phyloP scores from a whole-genome alignment of 2,888 invertebrate genomes.

The Cyrtodaria siliqua region DNA sequence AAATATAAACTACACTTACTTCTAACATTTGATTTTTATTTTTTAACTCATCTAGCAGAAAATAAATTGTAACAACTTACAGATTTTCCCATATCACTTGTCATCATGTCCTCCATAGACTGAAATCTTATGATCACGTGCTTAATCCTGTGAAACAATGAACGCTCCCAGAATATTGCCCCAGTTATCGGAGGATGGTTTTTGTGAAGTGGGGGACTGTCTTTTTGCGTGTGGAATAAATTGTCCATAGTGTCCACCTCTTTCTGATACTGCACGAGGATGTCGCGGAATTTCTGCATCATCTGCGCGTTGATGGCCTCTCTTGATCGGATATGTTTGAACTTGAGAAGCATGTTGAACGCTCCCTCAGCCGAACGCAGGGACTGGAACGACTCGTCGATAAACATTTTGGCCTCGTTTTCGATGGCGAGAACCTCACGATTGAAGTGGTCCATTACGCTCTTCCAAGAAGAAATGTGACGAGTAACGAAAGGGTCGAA shows the following conservation, averaged over 20 bases:
- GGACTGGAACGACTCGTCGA: slow-evolving; percentile 94
- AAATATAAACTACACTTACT: too few species aligned
- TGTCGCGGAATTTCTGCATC: slow-evolving; percentile 93
- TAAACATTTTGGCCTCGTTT: slow-evolving; percentile 93
- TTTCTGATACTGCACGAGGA: slow-evolving; percentile 94
- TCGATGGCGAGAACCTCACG: slow-evolving; percentile 91
- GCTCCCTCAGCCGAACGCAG: slow-evolving; percentile 94
- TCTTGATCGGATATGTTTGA: slow-evolving; percentile 92
- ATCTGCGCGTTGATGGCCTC: slow-evolving; percentile 91
- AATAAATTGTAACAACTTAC: too few species aligned
- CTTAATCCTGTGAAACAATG: slow-evolving; percentile 93
- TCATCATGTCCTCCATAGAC: slow-evolving; percentile 91
- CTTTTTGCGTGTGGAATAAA: slow-evolving; percentile 83
- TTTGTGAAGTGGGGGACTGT: slow-evolving; percentile 90
- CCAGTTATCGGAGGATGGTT: slow-evolving; percentile 94
- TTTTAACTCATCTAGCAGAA: too few species aligned
- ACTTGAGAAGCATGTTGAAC: slow-evolving; percentile 92
- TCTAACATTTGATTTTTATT: too few species aligned
- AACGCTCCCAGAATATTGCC: slow-evolving; percentile 94
- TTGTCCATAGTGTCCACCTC: slow-evolving; percentile 89
- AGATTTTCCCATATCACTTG: slow-evolving; percentile 90
- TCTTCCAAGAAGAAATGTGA: slow-evolving; percentile 95
- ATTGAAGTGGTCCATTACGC: slow-evolving; percentile 92
- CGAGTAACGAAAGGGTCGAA: slow-evolving; percentile 94
- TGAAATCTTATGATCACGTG: slow-evolving; percentile 93